Conservation (phyloP, 2,113 vertebrate species). For the Rhinoptilus africanus region DNA sequence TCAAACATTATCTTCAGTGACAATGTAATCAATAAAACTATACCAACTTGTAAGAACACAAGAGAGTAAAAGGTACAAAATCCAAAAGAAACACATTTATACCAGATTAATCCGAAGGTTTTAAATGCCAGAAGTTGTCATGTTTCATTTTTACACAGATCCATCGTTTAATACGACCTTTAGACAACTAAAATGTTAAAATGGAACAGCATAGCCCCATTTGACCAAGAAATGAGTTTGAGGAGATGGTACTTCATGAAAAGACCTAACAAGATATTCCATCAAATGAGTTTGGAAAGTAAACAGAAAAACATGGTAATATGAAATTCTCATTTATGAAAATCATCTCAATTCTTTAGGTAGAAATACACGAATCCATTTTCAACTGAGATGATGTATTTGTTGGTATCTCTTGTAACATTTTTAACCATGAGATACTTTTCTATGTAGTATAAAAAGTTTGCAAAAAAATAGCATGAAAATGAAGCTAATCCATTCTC, state of each 20-base stretch:
- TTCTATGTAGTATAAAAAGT: not conserved
- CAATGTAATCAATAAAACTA: slow-evolving; percentile 72
- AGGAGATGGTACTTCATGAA: not conserved
- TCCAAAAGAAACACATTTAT: not conserved
- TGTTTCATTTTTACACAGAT: not conserved
- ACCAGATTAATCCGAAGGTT: not conserved
- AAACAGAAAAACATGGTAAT: not conserved
- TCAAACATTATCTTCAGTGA: slow-evolving; percentile 70
- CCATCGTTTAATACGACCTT: not conserved
- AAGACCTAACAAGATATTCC: not conserved
- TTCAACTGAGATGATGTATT: not conserved
- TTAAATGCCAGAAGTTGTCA: not conserved
- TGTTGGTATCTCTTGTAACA: not conserved
- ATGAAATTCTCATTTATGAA: not conserved
- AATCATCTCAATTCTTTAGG: not conserved
- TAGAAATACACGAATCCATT: not conserved
- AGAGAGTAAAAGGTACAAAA: not conserved
- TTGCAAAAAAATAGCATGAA: not conserved
- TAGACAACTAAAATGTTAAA: not conserved
- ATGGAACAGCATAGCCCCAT: not conserved
- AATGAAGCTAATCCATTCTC: not conserved
- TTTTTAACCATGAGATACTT: not conserved
- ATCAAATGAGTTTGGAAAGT: not conserved
- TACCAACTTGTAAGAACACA: not conserved
- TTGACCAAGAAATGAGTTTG: not conserved